Percentiles rank a stretch among this genome's conserved stretches.
phyloP scores from a whole-genome alignment of 1,140 invertebrate genomes.

The Bursaphelenchus mucronatus region DNA sequence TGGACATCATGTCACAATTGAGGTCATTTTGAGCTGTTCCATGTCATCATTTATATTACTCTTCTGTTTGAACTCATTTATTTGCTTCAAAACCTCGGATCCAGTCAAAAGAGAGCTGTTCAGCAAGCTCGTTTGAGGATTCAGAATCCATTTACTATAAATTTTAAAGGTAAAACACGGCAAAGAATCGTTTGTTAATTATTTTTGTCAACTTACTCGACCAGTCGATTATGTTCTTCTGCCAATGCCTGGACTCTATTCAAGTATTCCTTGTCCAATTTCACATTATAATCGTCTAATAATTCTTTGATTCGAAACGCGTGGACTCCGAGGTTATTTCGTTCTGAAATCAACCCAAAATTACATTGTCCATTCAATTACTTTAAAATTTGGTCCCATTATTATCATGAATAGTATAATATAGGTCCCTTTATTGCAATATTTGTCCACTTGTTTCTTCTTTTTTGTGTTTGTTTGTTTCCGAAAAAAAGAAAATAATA shows the following conservation, averaged over 20 bases:
- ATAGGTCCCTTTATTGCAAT: not conserved
- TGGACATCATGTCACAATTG: no score
- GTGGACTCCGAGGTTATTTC: constrained; percentile 23
- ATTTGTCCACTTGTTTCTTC: not conserved
- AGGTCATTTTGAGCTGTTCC: no score
- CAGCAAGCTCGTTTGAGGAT: no score
- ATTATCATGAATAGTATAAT: not conserved
- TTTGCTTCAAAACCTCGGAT: no score
- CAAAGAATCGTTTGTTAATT: constrained; percentile 1
- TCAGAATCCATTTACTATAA: constrained; percentile 20
- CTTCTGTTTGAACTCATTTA: no score
- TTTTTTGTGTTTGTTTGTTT: no score
- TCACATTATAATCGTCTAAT: constrained; percentile 22
- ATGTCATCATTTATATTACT: no score
- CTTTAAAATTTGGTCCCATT: not conserved
- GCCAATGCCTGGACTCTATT: constrained; percentile 13
- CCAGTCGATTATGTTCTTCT: constrained; percentile 16
- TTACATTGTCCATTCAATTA: not conserved
- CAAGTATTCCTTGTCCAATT: constrained; percentile 9
- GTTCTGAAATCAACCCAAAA: not conserved
- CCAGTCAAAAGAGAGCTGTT: no score
- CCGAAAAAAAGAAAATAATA: no score
- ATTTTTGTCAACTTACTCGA: constrained; percentile 18
- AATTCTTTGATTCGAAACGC: constrained; percentile 25
- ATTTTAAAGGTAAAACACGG: not conserved